A percentile compares a stretch with the other conserved stretches of the same genome.
These are phyloP conservation scores for Scelioninae gen. 1 DNA, from an alignment of 2,888 invertebrate genomes.

Conservation along the genomic window DNA sequence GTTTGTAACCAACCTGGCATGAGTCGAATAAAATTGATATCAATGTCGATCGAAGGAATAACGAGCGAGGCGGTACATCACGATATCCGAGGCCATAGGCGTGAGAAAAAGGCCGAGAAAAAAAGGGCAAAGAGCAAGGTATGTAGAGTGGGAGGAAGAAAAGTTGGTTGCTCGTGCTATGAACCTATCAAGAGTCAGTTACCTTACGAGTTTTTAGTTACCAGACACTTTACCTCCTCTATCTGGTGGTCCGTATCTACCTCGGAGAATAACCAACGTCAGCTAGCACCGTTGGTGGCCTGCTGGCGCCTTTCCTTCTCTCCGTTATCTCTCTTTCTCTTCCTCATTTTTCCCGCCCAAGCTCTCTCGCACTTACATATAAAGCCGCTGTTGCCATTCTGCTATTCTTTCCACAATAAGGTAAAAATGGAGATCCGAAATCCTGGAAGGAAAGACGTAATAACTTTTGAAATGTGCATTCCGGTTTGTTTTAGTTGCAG, in stretches of 20 bases:
- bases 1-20: slow-evolving; percentile 25
- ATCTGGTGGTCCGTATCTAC: slow-evolving; percentile 77
- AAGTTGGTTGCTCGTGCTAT: slow-evolving; percentile 69
- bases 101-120: slow-evolving; percentile 69
- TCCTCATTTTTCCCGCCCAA: slow-evolving; percentile 52
- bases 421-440: slow-evolving; percentile 66
- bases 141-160: slow-evolving; percentile 66
- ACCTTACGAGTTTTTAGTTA: slow-evolving; percentile 80
- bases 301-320: slow-evolving; percentile 71
- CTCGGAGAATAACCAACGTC: slow-evolving; percentile 71
- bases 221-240: slow-evolving; percentile 77
- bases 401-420: slow-evolving; percentile 64
- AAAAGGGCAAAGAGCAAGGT: slow-evolving; percentile 42
- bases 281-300: slow-evolving; percentile 75
- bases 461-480: slow-evolving; percentile 70
- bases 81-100: slow-evolving; percentile 65
- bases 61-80: slow-evolving; percentile 49
- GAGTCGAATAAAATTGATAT: slow-evolving; percentile 61
- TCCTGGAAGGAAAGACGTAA: slow-evolving; percentile 69
- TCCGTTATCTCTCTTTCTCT: slow-evolving; percentile 47
- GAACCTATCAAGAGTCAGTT: slow-evolving; percentile 72
- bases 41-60: slow-evolving; percentile 48
- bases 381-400: slow-evolving; percentile 61
- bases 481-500: slow-evolving; percentile 69
- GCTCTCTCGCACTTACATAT: slow-evolving; percentile 63